phyloP scores from a whole-genome alignment of 2,888 invertebrate species.

The Dichetophora obliterata region DNA sequence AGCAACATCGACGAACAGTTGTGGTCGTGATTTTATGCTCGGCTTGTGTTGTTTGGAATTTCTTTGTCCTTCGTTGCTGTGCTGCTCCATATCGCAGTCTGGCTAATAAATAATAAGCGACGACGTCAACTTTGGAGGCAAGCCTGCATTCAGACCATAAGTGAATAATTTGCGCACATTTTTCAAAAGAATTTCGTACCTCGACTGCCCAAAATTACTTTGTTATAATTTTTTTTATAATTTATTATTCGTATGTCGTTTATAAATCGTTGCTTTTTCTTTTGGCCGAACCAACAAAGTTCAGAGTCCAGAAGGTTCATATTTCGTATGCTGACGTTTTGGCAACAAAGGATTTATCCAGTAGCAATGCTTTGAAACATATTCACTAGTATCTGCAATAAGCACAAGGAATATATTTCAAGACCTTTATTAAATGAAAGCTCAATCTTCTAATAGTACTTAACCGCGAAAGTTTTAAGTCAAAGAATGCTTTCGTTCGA shows the following conservation, averaged over 20 bases:
- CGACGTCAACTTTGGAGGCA: background rate
- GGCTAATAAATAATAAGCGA: background rate
- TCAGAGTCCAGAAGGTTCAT: background rate
- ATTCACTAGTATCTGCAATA: background rate
- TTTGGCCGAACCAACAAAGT: background rate
- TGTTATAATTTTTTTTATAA: conserved; percentile 28
- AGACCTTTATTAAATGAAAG: no score
- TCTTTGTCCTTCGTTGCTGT: background rate
- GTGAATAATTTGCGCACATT: background rate
- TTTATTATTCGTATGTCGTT: conserved; percentile 26
- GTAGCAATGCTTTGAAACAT: conserved; percentile 6
- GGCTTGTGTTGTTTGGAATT: background rate
- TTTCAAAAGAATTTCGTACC: conserved; percentile 29
- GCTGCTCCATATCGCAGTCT: background rate
- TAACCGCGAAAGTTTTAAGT: no score
- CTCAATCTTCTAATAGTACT: no score
- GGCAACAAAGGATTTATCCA: conserved; percentile 16
- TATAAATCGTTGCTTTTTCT: conserved; percentile 4
- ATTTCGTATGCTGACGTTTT: background rate
- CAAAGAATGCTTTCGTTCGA: no score
- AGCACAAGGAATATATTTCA: no score
- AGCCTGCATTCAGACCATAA: background rate
- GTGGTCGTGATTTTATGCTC: background rate
- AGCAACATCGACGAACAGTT: background rate
- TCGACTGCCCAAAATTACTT: conserved; percentile 16